Base-by-base conservation (phyloP, 2,113 vertebrate genomes). In the Pedetes capensis region DNA sequence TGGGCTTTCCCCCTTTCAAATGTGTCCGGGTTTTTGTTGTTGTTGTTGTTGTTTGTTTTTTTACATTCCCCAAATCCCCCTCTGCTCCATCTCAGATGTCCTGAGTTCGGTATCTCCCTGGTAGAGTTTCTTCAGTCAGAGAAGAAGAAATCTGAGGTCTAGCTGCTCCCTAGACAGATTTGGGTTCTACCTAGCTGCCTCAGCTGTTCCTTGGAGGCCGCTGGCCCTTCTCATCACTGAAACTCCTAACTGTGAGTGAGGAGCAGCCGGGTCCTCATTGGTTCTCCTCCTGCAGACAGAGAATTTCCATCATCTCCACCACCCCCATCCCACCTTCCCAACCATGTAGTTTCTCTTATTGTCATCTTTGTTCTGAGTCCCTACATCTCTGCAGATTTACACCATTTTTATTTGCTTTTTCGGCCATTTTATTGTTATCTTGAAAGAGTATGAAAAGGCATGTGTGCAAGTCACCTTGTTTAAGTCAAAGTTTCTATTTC, bases 391-490 rank as follows among this genome's bases (percentile, higher is more conserved):
- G 12, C 5, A 64, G 55, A 96, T 51, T 55, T 91, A 64, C 10
- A 44, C 22, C 3, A 53, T 44, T 91, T 63, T 49, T 53, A 44
- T 91, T 51, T 39, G 51, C 59, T 47, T 71, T 61, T 59, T 44
- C 49, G 87, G 42, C 61, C 44, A 80, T 75, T 83, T 86, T 81
- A 72, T 39, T 84, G 55, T 5, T n/a, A 66, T 84, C 34, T 86
- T 55, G 51, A 89, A 90, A 87, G 7, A 89, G 18, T 12, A 42
- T 13, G n/a, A 34, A 75, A 93, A 68, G 80, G 37, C 53, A 53
- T 84, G 59, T 72, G 66, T 91, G 23, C 32, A 95, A 95, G 92
- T 51, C 42, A 81, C 76, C 61, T 6, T 84, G 37, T 86, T 96
- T 94, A 92, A 84, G 34, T 84, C 59, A 32, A 49, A 11, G 29